phyloP scores from a whole-genome alignment of 2,888 invertebrate genomes.

The Xestia sexstrigata region DNA sequence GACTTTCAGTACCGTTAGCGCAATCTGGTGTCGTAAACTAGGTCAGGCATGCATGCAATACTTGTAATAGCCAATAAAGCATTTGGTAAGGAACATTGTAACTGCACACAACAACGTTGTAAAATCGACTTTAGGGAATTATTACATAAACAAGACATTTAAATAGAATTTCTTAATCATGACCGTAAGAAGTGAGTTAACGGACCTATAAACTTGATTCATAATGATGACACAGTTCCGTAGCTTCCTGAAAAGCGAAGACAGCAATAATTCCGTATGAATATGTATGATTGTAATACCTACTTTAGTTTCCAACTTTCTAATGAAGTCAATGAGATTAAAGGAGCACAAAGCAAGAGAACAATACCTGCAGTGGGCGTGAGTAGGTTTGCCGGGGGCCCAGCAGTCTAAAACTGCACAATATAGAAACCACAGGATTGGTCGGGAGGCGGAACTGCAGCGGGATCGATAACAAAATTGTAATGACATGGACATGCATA shows the following conservation, averaged over 20 bases:
- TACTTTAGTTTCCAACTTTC: conserved; percentile 33
- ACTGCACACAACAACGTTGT: conserved; percentile 46
- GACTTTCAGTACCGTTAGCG: conserved; percentile 68
- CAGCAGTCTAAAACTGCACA: conserved; percentile 8
- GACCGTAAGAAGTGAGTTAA: conserved; percentile 18
- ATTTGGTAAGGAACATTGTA: conserved; percentile 52
- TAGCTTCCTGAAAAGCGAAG: conserved; percentile 7
- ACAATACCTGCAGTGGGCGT: conserved; percentile 39
- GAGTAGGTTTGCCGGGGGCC: neutral
- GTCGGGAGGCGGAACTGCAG: conserved; percentile 47
- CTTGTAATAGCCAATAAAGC: conserved; percentile 59
- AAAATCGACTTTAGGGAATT: conserved; percentile 51
- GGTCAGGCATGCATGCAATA: conserved; percentile 74
- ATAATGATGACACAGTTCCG: conserved; percentile 25
- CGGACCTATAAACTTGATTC: conserved; percentile 24
- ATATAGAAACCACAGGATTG: conserved; percentile 38
- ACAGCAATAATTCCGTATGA: conserved; percentile 11
- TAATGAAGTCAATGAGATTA: conserved; percentile 35
- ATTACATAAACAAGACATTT: conserved; percentile 65
- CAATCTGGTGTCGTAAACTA: conserved; percentile 76
- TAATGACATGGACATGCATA: neutral
- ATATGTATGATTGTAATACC: conserved; percentile 26
- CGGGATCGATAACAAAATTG: conserved; percentile 30
- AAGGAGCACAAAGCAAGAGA: conserved; percentile 30
- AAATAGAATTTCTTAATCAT: conserved; percentile 49